Base-by-base conservation (phyloP, 2,113 vertebrate genomes). In the Nycticryphes semicollaris region DNA sequence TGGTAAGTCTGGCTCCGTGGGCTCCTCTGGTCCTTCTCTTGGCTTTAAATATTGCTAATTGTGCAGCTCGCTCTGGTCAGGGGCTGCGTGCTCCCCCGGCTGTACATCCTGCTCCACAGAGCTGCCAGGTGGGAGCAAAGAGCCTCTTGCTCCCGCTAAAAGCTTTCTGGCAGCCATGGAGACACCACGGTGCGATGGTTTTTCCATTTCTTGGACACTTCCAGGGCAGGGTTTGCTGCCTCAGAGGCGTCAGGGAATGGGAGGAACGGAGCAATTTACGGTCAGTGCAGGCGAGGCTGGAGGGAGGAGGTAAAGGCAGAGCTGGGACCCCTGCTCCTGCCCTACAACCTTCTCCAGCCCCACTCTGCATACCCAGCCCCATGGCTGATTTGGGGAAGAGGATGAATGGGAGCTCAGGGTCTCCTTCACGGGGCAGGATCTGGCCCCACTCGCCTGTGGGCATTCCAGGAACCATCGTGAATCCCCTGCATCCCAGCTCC, bases 1-100 rank as follows among this genome's bases (percentile, higher is more conserved):
- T 97, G 96, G 96, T 97, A 94, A 96, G 96, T 97, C 50, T 14
- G 57, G 62, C 21, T 48, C 64, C 6, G 0, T 3, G 57, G 82
- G 72, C 56, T 80, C 14, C 72, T 56, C 56, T 0, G 1, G 4
- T 63, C n/a, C 31, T 27, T 85, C 20, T 68, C 30, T 14, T 13
- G 54, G 5, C 60, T 79, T 48, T 59, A 17, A 19, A 9, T 5
- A 16, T 16, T 11, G 12, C 23, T 43, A 18, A 25, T 12, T 8
- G 53, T 53, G 48, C 64, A 12, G 1, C 54, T 12, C 0, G 3
- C 24, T 22, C 45, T 0, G 1, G 8, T 3, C 1, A 1, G 69
- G n/a, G 66, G 35, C 67, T 2, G 7, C 1, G 15, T 41, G 25
- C 4, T 33, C n/a, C 82, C 48, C 39, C 0, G 1, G 6, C 67